A percentile compares a stretch with the other conserved stretches of the same genome.
These are phyloP conservation scores for Gymnodraco acuticeps DNA, from an alignment of 2,797 vertebrate species.

Conservation along the genomic window DNA sequence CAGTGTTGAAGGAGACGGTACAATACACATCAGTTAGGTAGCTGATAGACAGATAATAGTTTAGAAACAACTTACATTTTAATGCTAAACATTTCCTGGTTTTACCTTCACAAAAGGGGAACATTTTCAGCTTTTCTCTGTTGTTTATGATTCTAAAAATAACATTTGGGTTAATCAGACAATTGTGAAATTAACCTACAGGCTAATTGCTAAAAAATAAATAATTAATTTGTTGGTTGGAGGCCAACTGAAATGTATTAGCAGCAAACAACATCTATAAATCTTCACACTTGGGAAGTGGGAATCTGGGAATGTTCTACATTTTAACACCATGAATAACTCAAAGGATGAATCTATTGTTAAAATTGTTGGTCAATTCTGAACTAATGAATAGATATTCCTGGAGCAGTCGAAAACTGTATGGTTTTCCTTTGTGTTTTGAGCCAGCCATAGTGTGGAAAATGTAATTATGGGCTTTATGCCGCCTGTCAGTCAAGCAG, in stretches of 20 bases:
- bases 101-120: not conserved
- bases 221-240: not conserved
- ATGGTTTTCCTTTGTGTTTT: slow-evolving; percentile 3
- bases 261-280: not conserved
- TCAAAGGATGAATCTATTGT: not conserved
- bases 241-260: not conserved
- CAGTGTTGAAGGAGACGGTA: not conserved
- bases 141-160: not conserved
- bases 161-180: not conserved
- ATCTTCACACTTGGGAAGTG: not conserved
- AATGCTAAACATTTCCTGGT: not conserved
- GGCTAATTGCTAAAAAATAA: not conserved
- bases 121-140: not conserved
- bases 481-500: slow-evolving; percentile 13
- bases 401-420: not conserved
- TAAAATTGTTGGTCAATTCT: not conserved
- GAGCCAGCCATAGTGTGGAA: not conserved
- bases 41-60: not conserved
- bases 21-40: too few relatives aligned
- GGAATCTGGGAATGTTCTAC: not conserved
- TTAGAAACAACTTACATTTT: not conserved
- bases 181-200: not conserved
- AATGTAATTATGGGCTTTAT: slow-evolving; percentile 1
- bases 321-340: not conserved
- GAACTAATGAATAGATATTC: not conserved